Percentiles rank a stretch among this genome's conserved stretches.
Evolutionary conservation across 1,140 invertebrate species (phyloP).

Genomic region (Cotesia glomerata): DNA sequence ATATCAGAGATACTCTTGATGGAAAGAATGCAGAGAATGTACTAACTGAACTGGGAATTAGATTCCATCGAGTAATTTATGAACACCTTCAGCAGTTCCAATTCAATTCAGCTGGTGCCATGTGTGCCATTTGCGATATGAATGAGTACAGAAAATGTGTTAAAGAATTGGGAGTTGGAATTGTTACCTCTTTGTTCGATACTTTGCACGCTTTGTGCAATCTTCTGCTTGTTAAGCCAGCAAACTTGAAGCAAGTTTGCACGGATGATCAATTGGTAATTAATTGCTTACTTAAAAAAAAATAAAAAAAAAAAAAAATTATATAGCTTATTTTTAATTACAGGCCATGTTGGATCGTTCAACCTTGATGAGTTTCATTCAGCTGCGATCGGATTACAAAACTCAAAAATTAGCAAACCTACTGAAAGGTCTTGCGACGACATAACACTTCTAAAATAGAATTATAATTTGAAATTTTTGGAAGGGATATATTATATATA

Average conservation of each 20-base stretch:
- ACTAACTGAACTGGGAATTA: constrained; percentile 85
- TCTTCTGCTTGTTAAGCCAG: constrained; percentile 91
- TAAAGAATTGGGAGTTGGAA: constrained; percentile 73
- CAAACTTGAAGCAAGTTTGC: constrained; percentile 95
- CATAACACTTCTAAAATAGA: constrained; percentile 21
- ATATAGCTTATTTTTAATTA: constrained; percentile 44
- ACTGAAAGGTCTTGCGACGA: constrained; percentile 65
- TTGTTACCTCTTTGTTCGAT: constrained; percentile 89
- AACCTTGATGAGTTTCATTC: constrained; percentile 89
- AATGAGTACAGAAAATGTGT: constrained; percentile 92
- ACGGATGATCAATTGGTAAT: constrained; percentile 90
- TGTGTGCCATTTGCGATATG: constrained; percentile 97
- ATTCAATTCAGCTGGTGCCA: constrained; percentile 94
- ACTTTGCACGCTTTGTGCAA: constrained; percentile 95
- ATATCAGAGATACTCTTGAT: constrained; percentile 86
- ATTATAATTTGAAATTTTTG: background rate
- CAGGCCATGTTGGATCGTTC: constrained; percentile 87
- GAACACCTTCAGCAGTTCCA: constrained; percentile 95
- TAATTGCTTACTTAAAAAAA: constrained; percentile 16
- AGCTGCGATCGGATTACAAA: constrained; percentile 91
- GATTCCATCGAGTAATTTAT: constrained; percentile 93
- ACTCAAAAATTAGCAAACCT: constrained; percentile 78
- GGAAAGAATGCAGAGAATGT: constrained; percentile 91
- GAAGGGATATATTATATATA: constrained; percentile 8
- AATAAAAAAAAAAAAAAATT: constrained; percentile 2